A percentile compares a stretch with the other conserved stretches of the same genome.
phyloP scores from a whole-genome alignment of 2,797 vertebrate species.

The Brachyrhaphis roseni region DNA sequence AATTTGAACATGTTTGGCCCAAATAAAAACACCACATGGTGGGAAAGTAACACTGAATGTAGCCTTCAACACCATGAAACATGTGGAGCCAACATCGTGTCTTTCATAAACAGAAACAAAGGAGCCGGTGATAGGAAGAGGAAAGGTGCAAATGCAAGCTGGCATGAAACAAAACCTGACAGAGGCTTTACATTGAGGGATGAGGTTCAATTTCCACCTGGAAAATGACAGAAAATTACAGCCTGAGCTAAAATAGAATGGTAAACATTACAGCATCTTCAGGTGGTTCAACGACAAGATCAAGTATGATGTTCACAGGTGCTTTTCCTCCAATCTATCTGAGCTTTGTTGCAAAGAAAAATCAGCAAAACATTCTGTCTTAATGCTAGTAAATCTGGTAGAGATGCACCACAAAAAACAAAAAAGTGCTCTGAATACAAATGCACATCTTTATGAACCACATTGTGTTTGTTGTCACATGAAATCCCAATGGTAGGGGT shows the following conservation, averaged over 20 bases:
- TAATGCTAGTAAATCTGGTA: background rate
- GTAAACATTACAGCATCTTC: background rate
- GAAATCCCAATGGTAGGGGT: background rate
- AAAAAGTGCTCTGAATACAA: background rate
- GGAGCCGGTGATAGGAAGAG: background rate
- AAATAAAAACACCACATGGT: background rate
- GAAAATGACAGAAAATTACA: background rate
- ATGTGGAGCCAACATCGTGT: background rate
- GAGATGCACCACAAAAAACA: background rate
- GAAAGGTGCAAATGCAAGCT: background rate
- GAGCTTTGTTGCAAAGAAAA: background rate
- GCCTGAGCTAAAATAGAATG: background rate
- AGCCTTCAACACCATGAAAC: background rate
- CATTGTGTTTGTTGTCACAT: background rate
- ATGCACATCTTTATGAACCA: background rate
- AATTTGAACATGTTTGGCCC: background rate
- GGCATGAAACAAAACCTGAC: background rate
- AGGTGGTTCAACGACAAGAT: background rate
- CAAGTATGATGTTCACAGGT: background rate
- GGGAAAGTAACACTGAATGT: background rate
- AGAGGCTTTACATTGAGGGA: background rate
- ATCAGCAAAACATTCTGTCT: background rate
- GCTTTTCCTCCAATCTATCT: background rate
- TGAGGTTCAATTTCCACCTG: background rate
- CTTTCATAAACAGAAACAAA: background rate